Evolutionary conservation across 2,888 invertebrate genomes (phyloP).

Genomic region (Euzophera pinguis): DNA sequence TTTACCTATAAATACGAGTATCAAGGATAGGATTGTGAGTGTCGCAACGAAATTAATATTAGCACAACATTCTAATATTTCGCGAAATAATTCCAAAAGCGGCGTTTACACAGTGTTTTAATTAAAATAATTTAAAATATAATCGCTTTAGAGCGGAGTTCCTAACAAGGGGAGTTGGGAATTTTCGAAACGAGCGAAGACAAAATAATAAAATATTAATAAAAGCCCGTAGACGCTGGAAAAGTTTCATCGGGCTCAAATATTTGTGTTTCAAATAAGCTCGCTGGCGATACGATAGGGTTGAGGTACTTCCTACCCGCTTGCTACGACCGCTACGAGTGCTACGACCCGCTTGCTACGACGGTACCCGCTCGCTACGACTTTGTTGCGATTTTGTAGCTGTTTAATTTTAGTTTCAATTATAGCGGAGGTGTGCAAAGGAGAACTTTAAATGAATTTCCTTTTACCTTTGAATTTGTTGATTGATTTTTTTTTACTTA

Average conservation of each 20-base stretch:
- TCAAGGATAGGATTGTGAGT: constrained; percentile 8
- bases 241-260: constrained; percentile 72
- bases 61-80: constrained; percentile 36
- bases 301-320: constrained; percentile 34
- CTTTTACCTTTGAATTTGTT: neutral
- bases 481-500: neutral
- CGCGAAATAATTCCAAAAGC: constrained; percentile 45
- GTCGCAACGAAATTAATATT: constrained; percentile 19
- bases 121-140: constrained; percentile 80
- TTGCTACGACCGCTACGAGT: neutral
- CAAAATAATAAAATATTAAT: constrained; percentile 81
- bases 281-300: constrained; percentile 65
- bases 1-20: neutral
- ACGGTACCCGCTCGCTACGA: too few species aligned
- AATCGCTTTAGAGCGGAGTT: constrained; percentile 76
- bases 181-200: constrained; percentile 72
- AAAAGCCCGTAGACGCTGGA: constrained; percentile 71
- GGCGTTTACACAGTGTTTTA: constrained; percentile 74
- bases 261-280: constrained; percentile 79
- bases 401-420: constrained; percentile 12
- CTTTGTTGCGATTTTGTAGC: neutral
- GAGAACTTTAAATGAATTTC: constrained; percentile 3
- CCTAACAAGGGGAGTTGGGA: constrained; percentile 73
- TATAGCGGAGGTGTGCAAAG: neutral
- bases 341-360: constrained; percentile 5